These are phyloP conservation scores for Turritopsis dohrnii DNA, from an alignment of 30 jellyfish, hydroid and myxozoan species.

Conservation along the genomic window DNA sequence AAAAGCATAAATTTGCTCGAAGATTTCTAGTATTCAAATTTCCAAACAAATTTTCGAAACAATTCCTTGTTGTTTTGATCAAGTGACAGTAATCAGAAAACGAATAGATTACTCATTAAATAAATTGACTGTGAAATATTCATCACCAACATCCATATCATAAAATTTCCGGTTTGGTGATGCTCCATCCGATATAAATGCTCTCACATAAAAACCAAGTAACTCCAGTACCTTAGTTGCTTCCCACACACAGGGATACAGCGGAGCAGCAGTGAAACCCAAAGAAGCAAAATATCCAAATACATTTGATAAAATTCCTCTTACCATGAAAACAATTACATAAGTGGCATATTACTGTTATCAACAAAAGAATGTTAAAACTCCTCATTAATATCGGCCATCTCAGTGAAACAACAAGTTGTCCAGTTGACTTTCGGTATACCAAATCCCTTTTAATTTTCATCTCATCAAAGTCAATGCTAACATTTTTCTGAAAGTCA, in stretches of 20 bases:
- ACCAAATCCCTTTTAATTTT: conserved; percentile 28
- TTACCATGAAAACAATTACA: conserved; percentile 26
- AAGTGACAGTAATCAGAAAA: too few relatives aligned
- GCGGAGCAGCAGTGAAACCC: conserved; percentile 13
- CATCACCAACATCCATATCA: background rate
- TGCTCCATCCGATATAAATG: conserved; percentile 26
- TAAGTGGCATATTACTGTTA: conserved; percentile 14
- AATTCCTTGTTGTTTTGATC: too few relatives aligned
- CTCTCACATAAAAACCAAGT: conserved; percentile 11
- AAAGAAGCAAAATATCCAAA: conserved; percentile 21
- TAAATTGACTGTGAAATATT: conserved; percentile 24
- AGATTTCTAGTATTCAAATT: background rate
- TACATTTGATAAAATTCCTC: conserved; percentile 23
- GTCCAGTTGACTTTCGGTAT: too few relatives aligned
- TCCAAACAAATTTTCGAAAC: conserved; percentile 24
- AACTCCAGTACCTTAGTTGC: too few relatives aligned
- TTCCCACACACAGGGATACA: too few relatives aligned
- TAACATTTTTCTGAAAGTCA: conserved; percentile 15
- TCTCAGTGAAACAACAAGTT: conserved; percentile 27
- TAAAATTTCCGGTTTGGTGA: conserved; percentile 26
- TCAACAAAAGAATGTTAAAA: background rate
- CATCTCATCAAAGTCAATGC: conserved; percentile 29
- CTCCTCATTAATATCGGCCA: conserved; percentile 29
- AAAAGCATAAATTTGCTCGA: background rate
- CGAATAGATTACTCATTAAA: conserved; percentile 34